Percentiles rank a stretch among this genome's conserved stretches.
phyloP scores from a whole-genome alignment of 92 coral and sea anemone genomes.

The Anthopleura xanthogrammica region DNA sequence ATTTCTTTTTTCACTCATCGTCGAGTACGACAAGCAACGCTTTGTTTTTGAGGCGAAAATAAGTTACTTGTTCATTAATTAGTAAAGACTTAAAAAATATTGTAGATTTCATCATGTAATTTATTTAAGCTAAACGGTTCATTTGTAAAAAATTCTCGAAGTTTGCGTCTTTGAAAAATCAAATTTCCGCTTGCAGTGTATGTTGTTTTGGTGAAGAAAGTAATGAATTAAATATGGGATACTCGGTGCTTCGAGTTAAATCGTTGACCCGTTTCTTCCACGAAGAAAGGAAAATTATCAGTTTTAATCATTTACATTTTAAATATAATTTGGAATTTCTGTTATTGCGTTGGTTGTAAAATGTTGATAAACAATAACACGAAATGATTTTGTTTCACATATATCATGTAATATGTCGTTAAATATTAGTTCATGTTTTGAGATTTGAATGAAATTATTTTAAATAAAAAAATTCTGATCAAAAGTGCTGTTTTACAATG shows the following conservation, averaged over 20 bases:
- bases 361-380: not conserved
- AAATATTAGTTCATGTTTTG: not conserved
- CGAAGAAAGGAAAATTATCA: not conserved
- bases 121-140: conserved; percentile 13
- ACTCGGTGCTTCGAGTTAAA: not conserved
- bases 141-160: not conserved
- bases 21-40: not conserved
- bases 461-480: too few species aligned
- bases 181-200: conserved; percentile 10
- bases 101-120: conserved; percentile 17
- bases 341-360: not conserved
- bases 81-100: not conserved
- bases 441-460: too few species aligned
- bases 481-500: too few species aligned
- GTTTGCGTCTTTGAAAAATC: conserved; percentile 2
- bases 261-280: not conserved
- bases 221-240: not conserved
- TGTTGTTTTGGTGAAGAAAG: not conserved
- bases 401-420: not conserved
- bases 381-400: too few species aligned
- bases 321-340: not conserved
- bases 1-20: not conserved
- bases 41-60: not conserved
- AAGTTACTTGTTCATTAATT: conserved; percentile 5
- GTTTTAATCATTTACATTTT: not conserved